Percentiles rank a stretch among this genome's conserved stretches.
Evolutionary conservation across 2,797 vertebrate genomes (phyloP).

Genomic region (Muscicapa striata): DNA sequence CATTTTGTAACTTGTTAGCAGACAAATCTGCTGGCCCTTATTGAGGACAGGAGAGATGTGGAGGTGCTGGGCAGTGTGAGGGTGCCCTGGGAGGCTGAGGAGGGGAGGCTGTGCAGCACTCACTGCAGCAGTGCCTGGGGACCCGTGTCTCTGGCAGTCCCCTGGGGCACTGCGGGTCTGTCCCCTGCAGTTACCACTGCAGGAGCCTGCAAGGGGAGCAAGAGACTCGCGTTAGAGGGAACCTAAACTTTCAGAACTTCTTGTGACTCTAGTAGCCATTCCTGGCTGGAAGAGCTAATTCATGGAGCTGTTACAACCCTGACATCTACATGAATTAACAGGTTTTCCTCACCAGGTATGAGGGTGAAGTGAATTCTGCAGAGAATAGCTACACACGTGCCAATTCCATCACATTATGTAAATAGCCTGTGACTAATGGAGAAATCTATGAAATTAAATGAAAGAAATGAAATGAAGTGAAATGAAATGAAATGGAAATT

Average conservation of each 20-base stretch:
- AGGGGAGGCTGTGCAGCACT: neutral
- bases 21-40: neutral
- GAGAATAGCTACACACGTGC: conserved; percentile 11
- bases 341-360: neutral
- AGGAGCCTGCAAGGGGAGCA: too few species aligned
- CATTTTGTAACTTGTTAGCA: neutral
- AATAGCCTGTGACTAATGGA: conserved; percentile 58
- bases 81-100: neutral
- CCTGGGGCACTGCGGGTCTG: accelerated
- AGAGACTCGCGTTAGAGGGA: neutral
- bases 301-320: neutral
- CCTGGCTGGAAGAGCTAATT: neutral
- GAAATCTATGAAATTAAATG: conserved; percentile 16
- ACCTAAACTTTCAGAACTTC: neutral
- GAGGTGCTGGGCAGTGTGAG: neutral
- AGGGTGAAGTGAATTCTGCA: conserved; percentile 18
- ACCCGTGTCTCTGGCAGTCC: accelerated
- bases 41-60: neutral
- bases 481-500: conserved; percentile 24
- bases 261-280: neutral
- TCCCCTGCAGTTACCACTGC: neutral
- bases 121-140: accelerated
- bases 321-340: neutral
- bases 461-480: neutral
- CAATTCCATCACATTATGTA: conserved; percentile 61